Base-by-base conservation (phyloP, 2,113 vertebrate species). In the Emydocephalus ijimae region DNA sequence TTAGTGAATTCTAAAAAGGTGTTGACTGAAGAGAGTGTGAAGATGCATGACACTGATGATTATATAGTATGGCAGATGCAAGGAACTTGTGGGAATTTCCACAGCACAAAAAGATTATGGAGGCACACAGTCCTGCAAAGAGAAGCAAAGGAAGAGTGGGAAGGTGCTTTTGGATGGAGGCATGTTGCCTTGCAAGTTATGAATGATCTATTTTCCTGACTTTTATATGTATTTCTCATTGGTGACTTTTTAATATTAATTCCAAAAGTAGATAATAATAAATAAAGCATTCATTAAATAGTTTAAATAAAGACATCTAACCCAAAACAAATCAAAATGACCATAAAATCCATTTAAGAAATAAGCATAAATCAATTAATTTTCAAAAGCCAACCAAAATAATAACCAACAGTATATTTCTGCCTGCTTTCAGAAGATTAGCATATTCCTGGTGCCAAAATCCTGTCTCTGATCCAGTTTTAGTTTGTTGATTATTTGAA, bases 351-450 rank as follows among this genome's bases (percentile, higher is more conserved):
- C n/a, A 90, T 74, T 23, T 52, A 64, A 48, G 45, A 90, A 52
- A 50, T 14, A 54, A 23, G 54, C 34, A 54, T 23, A 15, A 39
- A 90, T 23, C n/a, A 26, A 50, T 81, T 54, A 23, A 81, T 81
- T 90, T 90, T 90, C 89, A 90, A 81, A 90, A 21, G 48, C 64
- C 50, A 81, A 50, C 24, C 45, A 64, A n/a, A 90, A n/a, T 48
- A 90, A 90, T 26, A 89, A 52, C 10, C 3, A 81, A 39, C n/a
- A 74, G 34, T 81, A 43, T 81, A 81, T 26, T 69, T 69, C 61
- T 64, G 89, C 34, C 61, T 52, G 26, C 52, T 90, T 90, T 69
- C 45, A 39, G 61, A 45, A 74, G 50, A 21, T 21, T 20, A 39
- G n/a, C 64, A 81, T 81, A 7, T 74, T 92, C 50, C 50, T 24